A percentile compares a stretch with the other conserved stretches of the same genome.
These are phyloP conservation scores for Crocidura indochinensis DNA, from an alignment of 2,797 vertebrate species.

Conservation along the genomic window DNA sequence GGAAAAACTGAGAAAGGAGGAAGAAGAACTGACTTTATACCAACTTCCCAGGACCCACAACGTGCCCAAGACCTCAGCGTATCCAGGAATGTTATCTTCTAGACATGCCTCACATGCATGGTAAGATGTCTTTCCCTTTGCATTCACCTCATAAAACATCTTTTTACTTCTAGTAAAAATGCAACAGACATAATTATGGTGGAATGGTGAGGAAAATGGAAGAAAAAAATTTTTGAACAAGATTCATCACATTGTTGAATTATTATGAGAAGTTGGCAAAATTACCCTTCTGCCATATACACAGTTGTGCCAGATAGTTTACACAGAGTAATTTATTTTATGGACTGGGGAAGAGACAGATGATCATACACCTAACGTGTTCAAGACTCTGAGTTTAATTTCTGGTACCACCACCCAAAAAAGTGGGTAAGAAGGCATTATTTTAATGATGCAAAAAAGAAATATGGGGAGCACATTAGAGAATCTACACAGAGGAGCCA, in stretches of 20 bases:
- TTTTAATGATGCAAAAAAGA: neutral
- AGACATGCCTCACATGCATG: conserved; percentile 78
- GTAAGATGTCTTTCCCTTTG: neutral
- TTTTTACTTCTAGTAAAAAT: neutral
- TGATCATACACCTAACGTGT: too few species aligned
- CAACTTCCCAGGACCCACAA: conserved; percentile 54
- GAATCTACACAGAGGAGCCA: neutral
- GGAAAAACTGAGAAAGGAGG: conserved; percentile 28
- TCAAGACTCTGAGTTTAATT: too few species aligned
- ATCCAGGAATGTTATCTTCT: conserved; percentile 11
- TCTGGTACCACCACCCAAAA: too few species aligned
- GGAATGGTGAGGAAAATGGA: conserved; percentile 41
- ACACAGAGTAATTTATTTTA: conserved; percentile 17
- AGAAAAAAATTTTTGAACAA: conserved; percentile 32
- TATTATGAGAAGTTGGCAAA: neutral
- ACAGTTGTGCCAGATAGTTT: conserved; percentile 30
- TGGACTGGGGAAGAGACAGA: neutral
- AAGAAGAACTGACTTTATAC: conserved; percentile 71
- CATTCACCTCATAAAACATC: neutral
- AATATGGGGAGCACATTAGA: neutral
- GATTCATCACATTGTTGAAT: neutral
- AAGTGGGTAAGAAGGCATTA: too few species aligned
- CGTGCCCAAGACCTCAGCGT: conserved; percentile 48
- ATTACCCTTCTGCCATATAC: neutral
- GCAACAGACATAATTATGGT: neutral